Conservation (phyloP, 2,113 vertebrate genomes). For the Psittacus erithacus region DNA sequence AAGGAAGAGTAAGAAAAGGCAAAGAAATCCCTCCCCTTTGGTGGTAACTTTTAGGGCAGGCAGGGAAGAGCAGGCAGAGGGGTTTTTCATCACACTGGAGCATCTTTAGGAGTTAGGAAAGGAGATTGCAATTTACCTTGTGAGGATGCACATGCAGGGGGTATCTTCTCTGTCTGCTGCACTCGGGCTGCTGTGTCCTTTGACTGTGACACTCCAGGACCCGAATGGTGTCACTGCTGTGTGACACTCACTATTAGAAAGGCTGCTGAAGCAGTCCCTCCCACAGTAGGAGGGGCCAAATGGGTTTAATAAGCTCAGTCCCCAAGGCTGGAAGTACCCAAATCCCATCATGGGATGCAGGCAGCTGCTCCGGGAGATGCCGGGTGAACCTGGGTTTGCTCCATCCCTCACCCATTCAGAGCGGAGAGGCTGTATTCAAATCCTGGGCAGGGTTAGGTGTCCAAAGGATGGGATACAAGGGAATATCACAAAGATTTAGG, state of each 20-base stretch:
- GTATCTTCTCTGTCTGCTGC: neutral
- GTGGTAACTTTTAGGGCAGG: neutral
- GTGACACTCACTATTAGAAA: constrained; percentile 23
- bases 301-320: neutral
- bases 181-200: neutral
- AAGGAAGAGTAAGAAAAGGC: neutral
- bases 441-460: neutral
- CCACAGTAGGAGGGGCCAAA: constrained; percentile 64
- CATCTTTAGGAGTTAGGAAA: neutral
- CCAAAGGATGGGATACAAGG: neutral
- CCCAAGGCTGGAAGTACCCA: constrained; percentile 24
- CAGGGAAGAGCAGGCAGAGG: neutral
- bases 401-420: neutral
- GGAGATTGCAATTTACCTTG: constrained; percentile 13
- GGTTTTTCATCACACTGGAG: neutral
- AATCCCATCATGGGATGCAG: neutral
- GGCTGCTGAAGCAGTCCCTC: constrained; percentile 30
- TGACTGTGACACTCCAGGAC: neutral
- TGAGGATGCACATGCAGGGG: neutral
- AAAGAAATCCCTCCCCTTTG: accelerated
- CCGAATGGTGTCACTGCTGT: constrained; percentile 1
- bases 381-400: accelerated
- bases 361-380: neutral
- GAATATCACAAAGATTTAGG: neutral
- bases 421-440: neutral